Conservation (phyloP, 2,888 invertebrate species). For the Tenthredo amoena region DNA sequence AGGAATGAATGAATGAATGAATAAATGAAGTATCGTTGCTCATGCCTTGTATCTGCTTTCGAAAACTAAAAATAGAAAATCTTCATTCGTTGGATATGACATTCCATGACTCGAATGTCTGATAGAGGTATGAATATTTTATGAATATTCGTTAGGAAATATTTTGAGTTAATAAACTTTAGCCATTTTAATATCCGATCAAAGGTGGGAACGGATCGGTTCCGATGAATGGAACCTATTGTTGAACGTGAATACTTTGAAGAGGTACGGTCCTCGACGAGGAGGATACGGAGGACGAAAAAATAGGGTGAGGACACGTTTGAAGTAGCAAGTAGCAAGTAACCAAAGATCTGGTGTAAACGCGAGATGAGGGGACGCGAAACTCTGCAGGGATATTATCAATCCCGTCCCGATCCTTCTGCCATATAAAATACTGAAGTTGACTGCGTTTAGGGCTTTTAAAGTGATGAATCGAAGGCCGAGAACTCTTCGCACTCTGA, state of each 20-base stretch:
- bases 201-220: slow-evolving; percentile 10
- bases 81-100: too few species aligned
- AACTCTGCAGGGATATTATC: not conserved
- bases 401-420: slow-evolving; percentile 6
- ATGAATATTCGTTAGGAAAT: not conserved
- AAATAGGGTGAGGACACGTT: not conserved
- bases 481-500: not conserved
- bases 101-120: not conserved
- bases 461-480: slow-evolving; percentile 37
- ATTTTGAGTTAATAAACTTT: not conserved
- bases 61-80: not conserved
- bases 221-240: slow-evolving; percentile 20
- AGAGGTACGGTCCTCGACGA: slow-evolving; percentile 25
- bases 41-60: too few species aligned
- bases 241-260: slow-evolving; percentile 29
- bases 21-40: too few species aligned
- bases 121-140: not conserved
- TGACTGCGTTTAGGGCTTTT: slow-evolving; percentile 26
- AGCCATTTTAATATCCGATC: not conserved
- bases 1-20: not conserved
- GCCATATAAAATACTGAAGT: not conserved
- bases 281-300: slow-evolving; percentile 4
- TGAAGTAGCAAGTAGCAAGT: slow-evolving; percentile 25
- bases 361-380: not conserved
- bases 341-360: slow-evolving; percentile 42